Percentiles rank a stretch among this genome's conserved stretches.
Conservation (phyloP, 1,140 invertebrate genomes). For the Listronotus bonariensis region DNA sequence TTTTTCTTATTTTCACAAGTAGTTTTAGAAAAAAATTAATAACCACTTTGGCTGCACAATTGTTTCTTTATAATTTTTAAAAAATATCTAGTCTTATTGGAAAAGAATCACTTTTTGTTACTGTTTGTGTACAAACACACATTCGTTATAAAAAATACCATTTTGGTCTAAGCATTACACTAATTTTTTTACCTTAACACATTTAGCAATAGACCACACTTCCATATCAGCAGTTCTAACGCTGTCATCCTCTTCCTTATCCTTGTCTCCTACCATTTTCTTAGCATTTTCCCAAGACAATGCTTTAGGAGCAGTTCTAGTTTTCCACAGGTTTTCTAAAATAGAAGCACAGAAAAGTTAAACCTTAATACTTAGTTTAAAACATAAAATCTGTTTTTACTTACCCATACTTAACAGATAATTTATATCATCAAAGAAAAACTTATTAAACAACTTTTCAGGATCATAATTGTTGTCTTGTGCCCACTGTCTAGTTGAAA, state of each 20-base stretch:
- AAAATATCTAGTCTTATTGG: too few relatives aligned
- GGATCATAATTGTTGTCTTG: conserved; percentile 82
- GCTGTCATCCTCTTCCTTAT: conserved; percentile 33
- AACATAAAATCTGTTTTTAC: not conserved
- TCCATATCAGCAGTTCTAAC: conserved; percentile 48
- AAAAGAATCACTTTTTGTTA: too few relatives aligned
- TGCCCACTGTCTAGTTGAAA: conserved; percentile 92
- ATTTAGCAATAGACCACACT: conserved; percentile 61
- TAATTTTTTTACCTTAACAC: conserved; percentile 56
- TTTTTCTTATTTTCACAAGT: too few relatives aligned
- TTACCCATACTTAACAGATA: conserved; percentile 88
- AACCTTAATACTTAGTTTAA: too few relatives aligned
- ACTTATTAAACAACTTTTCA: conserved; percentile 81
- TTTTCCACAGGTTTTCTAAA: conserved; percentile 88
- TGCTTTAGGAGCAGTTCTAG: conserved; percentile 79
- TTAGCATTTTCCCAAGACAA: conserved; percentile 68
- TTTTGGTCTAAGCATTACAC: too few relatives aligned
- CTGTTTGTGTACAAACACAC: too few relatives aligned
- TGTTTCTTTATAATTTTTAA: too few relatives aligned
- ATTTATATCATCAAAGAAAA: conserved; percentile 95
- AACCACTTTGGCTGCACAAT: too few relatives aligned
- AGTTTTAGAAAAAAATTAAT: too few relatives aligned
- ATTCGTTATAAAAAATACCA: too few relatives aligned
- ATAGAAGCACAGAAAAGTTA: not conserved
- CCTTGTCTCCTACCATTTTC: conserved; percentile 34